Evolutionary conservation across 2,888 invertebrate genomes (phyloP).

Genomic region (Melinaea marsaeus): DNA sequence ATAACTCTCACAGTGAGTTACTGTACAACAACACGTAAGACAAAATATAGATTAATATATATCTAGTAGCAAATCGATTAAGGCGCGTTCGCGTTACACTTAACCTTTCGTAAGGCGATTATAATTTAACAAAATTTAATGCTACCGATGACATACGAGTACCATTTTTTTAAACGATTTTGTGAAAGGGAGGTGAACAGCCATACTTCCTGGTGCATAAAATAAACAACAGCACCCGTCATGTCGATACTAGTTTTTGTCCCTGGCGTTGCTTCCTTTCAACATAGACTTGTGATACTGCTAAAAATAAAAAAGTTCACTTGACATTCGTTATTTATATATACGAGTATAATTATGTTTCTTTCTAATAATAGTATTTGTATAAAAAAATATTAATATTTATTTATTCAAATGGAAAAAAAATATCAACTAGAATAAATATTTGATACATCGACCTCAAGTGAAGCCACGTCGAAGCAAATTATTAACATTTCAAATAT

Average conservation of each 20-base stretch:
- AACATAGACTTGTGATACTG: not conserved
- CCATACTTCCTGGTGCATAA: constrained; percentile 14
- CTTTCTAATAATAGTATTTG: not conserved
- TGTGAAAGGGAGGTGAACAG: constrained; percentile 17
- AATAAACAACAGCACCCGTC: constrained; percentile 10
- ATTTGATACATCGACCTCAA: not conserved
- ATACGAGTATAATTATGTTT: no score
- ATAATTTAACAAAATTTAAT: constrained; percentile 8
- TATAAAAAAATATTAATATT: not conserved
- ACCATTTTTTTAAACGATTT: constrained; percentile 5
- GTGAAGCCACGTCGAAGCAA: not conserved
- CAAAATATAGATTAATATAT: no score
- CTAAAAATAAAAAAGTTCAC: not conserved
- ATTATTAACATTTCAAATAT: constrained; percentile 3
- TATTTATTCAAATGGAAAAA: not conserved
- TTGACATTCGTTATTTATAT: not conserved
- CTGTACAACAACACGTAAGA: no score
- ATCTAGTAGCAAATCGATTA: not conserved
- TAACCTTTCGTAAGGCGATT: constrained; percentile 14
- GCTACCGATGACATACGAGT: constrained; percentile 12
- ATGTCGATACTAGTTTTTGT: constrained; percentile 3
- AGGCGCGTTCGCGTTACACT: not conserved
- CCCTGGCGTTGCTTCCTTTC: not conserved
- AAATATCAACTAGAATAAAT: not conserved
- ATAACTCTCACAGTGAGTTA: no score